phyloP scores from a whole-genome alignment of 2,113 vertebrate genomes.

The Bos indicus region DNA sequence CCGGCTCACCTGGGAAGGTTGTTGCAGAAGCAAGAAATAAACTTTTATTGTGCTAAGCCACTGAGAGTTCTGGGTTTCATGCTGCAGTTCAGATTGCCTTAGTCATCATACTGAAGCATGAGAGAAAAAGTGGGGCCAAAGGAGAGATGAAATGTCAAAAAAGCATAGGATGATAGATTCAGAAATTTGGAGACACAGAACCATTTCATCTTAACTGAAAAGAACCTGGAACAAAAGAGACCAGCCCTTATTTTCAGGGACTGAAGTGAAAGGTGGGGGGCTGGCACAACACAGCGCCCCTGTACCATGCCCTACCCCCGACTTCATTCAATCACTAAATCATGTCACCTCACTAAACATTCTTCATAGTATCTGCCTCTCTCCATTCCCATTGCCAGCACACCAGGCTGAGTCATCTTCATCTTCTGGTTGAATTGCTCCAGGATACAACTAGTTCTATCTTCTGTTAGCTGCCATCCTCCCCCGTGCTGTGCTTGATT shows the following conservation, averaged over 20 bases:
- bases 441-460: background rate
- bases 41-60: background rate
- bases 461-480: background rate
- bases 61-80: background rate
- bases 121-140: background rate
- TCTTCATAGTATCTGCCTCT: background rate
- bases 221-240: background rate
- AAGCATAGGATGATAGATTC: background rate
- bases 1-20: background rate
- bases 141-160: background rate
- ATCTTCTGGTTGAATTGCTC: background rate
- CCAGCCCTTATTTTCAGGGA: background rate
- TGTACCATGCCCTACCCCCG: fast-evolving
- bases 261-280: background rate
- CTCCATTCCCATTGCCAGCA: background rate
- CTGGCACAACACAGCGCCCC: too few relatives aligned
- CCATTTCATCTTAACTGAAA: background rate
- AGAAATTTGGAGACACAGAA: background rate
- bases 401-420: background rate
- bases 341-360: background rate
- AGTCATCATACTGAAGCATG: background rate
- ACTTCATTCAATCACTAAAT: background rate
- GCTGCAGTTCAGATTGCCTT: background rate
- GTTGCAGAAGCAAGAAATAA: background rate
- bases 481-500: background rate